Evolutionary conservation across 2,888 invertebrate genomes (phyloP).

Genomic region (Leptinotarsa rubiginosa): DNA sequence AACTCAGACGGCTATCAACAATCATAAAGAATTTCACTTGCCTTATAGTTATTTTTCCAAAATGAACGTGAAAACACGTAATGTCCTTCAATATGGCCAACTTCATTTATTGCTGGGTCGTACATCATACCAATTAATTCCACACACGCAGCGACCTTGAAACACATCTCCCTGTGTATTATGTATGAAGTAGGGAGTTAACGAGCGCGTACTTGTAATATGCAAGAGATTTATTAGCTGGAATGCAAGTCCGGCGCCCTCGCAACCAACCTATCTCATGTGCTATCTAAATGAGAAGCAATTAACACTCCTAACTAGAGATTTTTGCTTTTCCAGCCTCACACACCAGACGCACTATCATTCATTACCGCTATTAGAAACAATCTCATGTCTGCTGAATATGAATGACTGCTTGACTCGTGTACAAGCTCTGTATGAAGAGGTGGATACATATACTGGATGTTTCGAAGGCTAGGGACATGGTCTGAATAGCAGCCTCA

Average conservation of each 20-base stretch:
- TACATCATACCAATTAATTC: slow-evolving; percentile 32
- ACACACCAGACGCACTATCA: slow-evolving; percentile 40
- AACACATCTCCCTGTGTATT: slow-evolving; percentile 43
- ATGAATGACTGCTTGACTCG: slow-evolving; percentile 11
- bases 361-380: slow-evolving; percentile 40
- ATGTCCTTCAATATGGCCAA: background rate
- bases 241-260: slow-evolving; percentile 57
- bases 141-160: slow-evolving; percentile 41
- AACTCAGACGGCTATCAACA: too few species aligned
- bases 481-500: background rate
- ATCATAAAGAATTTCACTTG: too few species aligned
- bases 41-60: background rate
- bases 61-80: background rate
- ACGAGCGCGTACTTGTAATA: slow-evolving; percentile 51
- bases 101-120: background rate
- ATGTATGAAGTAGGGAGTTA: slow-evolving; percentile 46
- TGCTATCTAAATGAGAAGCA: slow-evolving; percentile 61
- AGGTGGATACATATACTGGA: slow-evolving; percentile 6
- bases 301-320: slow-evolving; percentile 58
- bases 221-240: slow-evolving; percentile 56
- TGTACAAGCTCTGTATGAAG: slow-evolving; percentile 1
- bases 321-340: slow-evolving; percentile 45
- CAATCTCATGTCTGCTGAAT: slow-evolving; percentile 18
- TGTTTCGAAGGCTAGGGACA: background rate
- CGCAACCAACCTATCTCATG: slow-evolving; percentile 55